Conservation (phyloP, 1,140 invertebrate species). For the Drosophila trapezifrons region DNA sequence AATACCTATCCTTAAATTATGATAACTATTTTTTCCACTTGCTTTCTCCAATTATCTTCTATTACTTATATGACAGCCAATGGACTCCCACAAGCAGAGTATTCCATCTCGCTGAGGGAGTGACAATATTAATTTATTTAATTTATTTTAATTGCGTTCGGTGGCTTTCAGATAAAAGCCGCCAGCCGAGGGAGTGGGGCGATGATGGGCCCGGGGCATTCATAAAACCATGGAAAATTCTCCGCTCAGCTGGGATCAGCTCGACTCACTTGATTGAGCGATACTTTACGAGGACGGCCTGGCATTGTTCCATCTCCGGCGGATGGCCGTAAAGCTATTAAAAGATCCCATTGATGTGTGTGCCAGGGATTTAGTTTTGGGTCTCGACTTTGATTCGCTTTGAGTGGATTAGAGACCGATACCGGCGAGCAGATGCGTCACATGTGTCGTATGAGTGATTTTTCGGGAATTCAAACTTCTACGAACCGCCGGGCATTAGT, state of each 20-base stretch:
- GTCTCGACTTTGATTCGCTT: slow-evolving; percentile 47
- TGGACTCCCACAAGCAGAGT: slow-evolving; percentile 5
- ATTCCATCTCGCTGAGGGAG: slow-evolving; percentile 42
- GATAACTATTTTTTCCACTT: too few relatives aligned
- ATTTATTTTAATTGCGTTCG: slow-evolving; percentile 76
- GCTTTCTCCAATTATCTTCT: too few relatives aligned
- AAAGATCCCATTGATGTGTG: slow-evolving; percentile 50
- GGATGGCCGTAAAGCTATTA: slow-evolving; percentile 44
- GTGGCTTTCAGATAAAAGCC: slow-evolving; percentile 72
- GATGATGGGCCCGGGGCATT: slow-evolving; percentile 19
- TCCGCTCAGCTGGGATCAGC: slow-evolving; percentile 19
- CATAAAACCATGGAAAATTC: slow-evolving; percentile 30
- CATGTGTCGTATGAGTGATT: slow-evolving; percentile 60
- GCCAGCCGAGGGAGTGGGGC: slow-evolving; percentile 24
- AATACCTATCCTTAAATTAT: not conserved
- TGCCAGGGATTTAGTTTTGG: slow-evolving; percentile 42
- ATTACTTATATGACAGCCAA: not conserved
- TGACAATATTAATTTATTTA: slow-evolving; percentile 78
- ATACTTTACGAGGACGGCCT: slow-evolving; percentile 67
- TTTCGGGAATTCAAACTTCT: slow-evolving; percentile 44
- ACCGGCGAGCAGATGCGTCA: slow-evolving; percentile 37
- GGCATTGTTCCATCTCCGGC: slow-evolving; percentile 37
- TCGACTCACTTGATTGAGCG: slow-evolving; percentile 65
- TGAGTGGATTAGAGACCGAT: slow-evolving; percentile 52
- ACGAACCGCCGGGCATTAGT: slow-evolving; percentile 33